Base-by-base conservation (phyloP, 2,888 invertebrate genomes). In the Ectemnius continuus region DNA sequence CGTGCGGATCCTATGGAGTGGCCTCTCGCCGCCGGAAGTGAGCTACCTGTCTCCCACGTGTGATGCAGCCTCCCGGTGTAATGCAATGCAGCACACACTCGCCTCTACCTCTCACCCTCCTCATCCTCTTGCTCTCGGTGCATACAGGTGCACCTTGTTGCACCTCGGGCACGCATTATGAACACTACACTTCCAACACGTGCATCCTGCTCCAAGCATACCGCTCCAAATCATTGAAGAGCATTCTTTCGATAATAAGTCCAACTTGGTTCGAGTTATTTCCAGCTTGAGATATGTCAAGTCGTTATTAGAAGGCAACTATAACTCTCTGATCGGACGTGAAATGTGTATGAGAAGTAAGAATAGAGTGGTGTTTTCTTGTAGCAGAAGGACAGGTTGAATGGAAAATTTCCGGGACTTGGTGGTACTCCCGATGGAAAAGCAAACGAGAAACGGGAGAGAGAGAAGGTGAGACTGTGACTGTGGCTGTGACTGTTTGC, bases 11-110 rank as follows among this genome's bases (percentile, higher is more conserved):
- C 71, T 61, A 61, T 76, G 74, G 62, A 76, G 74, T 80, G 70
- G 70, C 70, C 76, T 58, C 58, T 60, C 70, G 73, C 84, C 86
- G 73, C 86, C 88, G 89, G 89, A 89, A 89, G 87, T 81, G 82
- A 85, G 85, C 88, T 88, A 88, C 88, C 88, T 89, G 88, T 89
- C 89, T 88, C 88, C 89, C 88, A 89, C 89, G 88, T 89, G 83
- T 84, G 84, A 81, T 83, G 83, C 88, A 88, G 88, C 89, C 85
- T 88, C 89, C 85, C 76, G 60, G 75, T 78, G 75, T 78, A 77
- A 58, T 52, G 52, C 52, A 16, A 52, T 63, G 63, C 52, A 48
- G 23, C 26, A 52, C 28, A 47, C 13, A 47, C 20, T 47, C 47
- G 61, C 45, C 20, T 45, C 0, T 23, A 23, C 23, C 23, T 23